Base-by-base conservation (phyloP, 2,888 invertebrate genomes). In the Luperina testacea region DNA sequence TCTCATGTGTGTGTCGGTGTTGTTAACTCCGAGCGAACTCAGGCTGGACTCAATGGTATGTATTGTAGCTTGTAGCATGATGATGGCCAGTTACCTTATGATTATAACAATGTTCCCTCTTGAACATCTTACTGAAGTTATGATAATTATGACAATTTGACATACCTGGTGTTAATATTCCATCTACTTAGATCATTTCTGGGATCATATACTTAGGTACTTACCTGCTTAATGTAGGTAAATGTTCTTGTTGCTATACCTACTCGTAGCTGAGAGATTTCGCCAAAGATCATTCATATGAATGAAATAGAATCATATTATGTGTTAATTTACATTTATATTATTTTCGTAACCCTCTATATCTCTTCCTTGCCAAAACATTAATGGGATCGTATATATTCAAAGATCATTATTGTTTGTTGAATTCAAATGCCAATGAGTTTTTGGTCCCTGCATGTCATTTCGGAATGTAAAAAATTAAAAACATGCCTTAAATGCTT, bases 251-350 rank as follows among this genome's bases (percentile, higher is more conserved):
- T 61, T 7, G 38, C 32, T 38, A 38, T 53, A 61, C 42, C 45
- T 17, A n/a, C 32, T 74, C 45, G 24, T 45, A 24, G 32, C 51
- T 17, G 3, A 61, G 24, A 61, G 69, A 48, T 78, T 75, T 63
- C 42, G 20, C 68, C 24, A 67, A 45, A 27, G 51, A 24, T 67
- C 64, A 59, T 64, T 75, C 63, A 42, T 61, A 59, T 77, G 72
- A 86, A 80, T 78, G 71, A 80, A 77, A 80, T 76, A 45, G 76
- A 70, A 76, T 80, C 70, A 84, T 82, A 51, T 65, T n/a, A 63
- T 74, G n/a, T 68, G 61, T 63, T 74, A 59, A 81, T 81, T 85
- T 87, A 67, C 74, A 82, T 87, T 85, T 80, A 82, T 80, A 85
- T 87, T 80, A 82, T 81, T 82, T 70, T 61, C 38, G 59, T 57